phyloP scores from a whole-genome alignment of 2,797 vertebrate genomes.

The Pampus argenteus region DNA sequence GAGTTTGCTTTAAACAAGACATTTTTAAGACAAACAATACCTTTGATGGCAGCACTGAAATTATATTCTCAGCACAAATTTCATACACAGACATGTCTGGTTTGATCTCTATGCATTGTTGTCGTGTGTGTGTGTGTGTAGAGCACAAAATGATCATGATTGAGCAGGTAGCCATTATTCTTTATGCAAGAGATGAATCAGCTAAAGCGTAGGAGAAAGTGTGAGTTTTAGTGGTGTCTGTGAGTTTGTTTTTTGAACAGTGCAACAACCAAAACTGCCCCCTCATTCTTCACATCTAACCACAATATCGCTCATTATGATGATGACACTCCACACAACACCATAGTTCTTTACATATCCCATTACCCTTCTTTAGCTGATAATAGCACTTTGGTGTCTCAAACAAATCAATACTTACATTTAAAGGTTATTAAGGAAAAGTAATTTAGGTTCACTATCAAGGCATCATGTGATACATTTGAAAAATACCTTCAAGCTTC shows the following conservation, averaged over 20 bases:
- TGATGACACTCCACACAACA: constrained; percentile 12
- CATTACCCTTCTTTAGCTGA: constrained; percentile 30
- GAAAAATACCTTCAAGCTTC: constrained; percentile 12
- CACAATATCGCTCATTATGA: constrained; percentile 21
- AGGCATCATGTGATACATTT: background rate
- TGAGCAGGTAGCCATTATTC: constrained; percentile 17
- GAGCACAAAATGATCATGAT: constrained; percentile 28
- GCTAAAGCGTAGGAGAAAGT: constrained; percentile 44
- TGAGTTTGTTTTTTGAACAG: constrained; percentile 7
- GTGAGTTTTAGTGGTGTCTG: constrained; percentile 38
- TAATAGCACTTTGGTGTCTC: constrained; percentile 29
- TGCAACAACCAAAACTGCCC: constrained; percentile 51
- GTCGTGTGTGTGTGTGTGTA: constrained; percentile 4
- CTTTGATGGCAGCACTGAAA: constrained; percentile 9
- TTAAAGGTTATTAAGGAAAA: constrained; percentile 32
- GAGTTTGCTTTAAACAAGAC: constrained; percentile 10
- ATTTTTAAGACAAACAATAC: background rate
- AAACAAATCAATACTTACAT: constrained; percentile 47
- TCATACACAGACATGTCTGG: background rate
- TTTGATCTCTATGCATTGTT: constrained; percentile 11
- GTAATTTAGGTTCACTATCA: constrained; percentile 6
- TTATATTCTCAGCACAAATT: background rate
- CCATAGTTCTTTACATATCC: constrained; percentile 24
- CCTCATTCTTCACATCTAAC: constrained; percentile 35
- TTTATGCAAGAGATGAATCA: constrained; percentile 25